Base-by-base conservation (phyloP, 1,140 invertebrate species). In the Akabosia matsudoensis region DNA sequence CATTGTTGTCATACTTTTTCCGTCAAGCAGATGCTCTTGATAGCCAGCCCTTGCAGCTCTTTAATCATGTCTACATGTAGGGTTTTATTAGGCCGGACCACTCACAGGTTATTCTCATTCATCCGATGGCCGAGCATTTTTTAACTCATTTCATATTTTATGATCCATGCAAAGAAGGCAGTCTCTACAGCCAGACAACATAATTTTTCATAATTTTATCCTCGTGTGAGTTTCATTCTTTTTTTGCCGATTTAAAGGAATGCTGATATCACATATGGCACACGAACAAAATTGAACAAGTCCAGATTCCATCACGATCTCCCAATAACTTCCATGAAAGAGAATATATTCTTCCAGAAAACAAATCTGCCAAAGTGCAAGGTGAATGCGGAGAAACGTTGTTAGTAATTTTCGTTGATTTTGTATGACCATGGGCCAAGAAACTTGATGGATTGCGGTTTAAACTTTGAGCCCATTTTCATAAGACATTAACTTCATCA, bases 141-240 rank as follows among this genome's bases (percentile, higher is more conserved):
- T 18, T 10, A 10, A 10, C 37, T 45, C 18, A 18, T 45, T 45
- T 45, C 37, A 45, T 45, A n/a, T n/a, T n/a, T n/a, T n/a, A n/a
- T n/a, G n/a, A n/a, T n/a, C n/a, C n/a, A n/a, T n/a, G n/a, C n/a
- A n/a, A n/a, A n/a, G n/a, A n/a, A n/a, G n/a, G n/a, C n/a, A n/a
- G n/a, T n/a, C n/a, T n/a, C n/a, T n/a, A n/a, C 61, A 67, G 7
- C 10, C 22, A 67, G 37, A 67, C 61, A 24, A 30, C 24, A 67
- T 67, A 24, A 67, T 67, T 67, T 67, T 30, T 67, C 61, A 67
- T 67, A 67, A 67, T 67, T 67, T 45, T 45, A n/a, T n/a, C n/a
- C 37, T 67, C 61, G 22, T 30, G n/a, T 67, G 28, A 45, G 7
- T 31, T 67, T 67, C 31, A 30, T 30, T 67, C 61, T 24, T 67